These are phyloP conservation scores for Halotydeus destructor DNA, from an alignment of 1,140 invertebrate genomes.

Conservation along the genomic window DNA sequence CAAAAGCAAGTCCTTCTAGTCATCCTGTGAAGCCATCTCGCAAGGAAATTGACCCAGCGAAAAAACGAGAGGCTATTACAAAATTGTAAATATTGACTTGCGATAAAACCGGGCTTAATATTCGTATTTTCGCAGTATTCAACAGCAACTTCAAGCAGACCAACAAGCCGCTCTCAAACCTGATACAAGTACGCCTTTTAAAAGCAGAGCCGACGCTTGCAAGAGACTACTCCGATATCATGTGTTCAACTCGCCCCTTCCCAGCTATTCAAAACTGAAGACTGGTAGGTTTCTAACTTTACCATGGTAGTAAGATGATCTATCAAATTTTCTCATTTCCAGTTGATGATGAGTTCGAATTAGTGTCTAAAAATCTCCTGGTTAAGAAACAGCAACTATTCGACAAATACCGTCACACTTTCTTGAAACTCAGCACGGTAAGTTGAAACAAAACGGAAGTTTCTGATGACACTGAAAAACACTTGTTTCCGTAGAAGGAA, in stretches of 20 bases:
- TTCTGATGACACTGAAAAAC: background rate
- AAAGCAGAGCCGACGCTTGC: slow-evolving; percentile 47
- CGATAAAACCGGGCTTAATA: too few species aligned
- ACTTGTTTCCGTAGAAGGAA: slow-evolving; percentile 30
- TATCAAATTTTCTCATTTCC: slow-evolving; percentile 7
- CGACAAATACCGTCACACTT: slow-evolving; percentile 50
- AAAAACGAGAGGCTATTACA: too few species aligned
- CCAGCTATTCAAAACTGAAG: slow-evolving; percentile 39
- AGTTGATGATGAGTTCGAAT: slow-evolving; percentile 52
- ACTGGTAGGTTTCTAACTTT: slow-evolving; percentile 25
- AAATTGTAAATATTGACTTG: too few species aligned
- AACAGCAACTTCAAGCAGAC: slow-evolving; percentile 52
- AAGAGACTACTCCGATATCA: slow-evolving; percentile 58
- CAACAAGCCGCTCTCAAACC: slow-evolving; percentile 51
- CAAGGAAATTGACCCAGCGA: too few species aligned
- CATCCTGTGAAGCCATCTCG: too few species aligned
- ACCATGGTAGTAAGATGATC: background rate
- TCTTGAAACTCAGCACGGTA: slow-evolving; percentile 67
- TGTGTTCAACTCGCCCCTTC: slow-evolving; percentile 45
- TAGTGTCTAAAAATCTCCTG: slow-evolving; percentile 44
- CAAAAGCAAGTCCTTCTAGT: too few species aligned
- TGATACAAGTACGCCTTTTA: slow-evolving; percentile 51
- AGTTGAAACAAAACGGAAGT: slow-evolving; percentile 19
- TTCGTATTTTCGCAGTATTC: too few species aligned
- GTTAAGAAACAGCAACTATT: slow-evolving; percentile 49